Evolutionary conservation across 1,140 invertebrate genomes (phyloP).

Genomic region (Drosophila gunungcola): DNA sequence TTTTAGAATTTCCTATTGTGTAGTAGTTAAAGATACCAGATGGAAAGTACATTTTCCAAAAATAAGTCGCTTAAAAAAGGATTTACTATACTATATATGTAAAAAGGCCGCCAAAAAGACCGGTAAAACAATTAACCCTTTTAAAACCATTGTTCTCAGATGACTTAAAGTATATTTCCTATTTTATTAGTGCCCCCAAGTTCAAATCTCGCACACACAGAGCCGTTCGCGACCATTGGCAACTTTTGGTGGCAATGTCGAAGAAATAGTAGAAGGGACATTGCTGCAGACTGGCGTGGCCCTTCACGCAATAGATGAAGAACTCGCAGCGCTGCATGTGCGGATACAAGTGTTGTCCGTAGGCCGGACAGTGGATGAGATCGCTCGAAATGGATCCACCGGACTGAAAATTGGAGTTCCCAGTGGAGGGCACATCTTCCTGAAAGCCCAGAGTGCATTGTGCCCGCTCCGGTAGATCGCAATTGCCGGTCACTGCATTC

Average conservation of each 20-base stretch:
- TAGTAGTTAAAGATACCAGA: no score
- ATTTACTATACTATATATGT: no score
- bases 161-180: neutral
- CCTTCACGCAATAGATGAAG: slow-evolving; percentile 81
- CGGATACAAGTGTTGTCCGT: slow-evolving; percentile 76
- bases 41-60: no score
- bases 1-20: no score
- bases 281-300: slow-evolving; percentile 72
- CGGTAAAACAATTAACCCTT: no score
- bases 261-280: slow-evolving; percentile 80
- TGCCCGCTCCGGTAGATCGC: slow-evolving; percentile 68
- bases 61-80: no score
- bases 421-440: neutral
- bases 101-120: no score
- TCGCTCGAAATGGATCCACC: slow-evolving; percentile 28
- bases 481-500: slow-evolving; percentile 75
- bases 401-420: slow-evolving; percentile 1
- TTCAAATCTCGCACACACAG: slow-evolving; percentile 73
- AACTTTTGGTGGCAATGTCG: slow-evolving; percentile 70
- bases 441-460: slow-evolving; percentile 53
- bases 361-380: slow-evolving; percentile 67
- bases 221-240: slow-evolving; percentile 67
- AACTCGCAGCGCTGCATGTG: slow-evolving; percentile 78
- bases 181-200: slow-evolving; percentile 46
- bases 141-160: neutral